phyloP scores from a whole-genome alignment of 2,888 invertebrate species.

The Eupithecia abbreviata region DNA sequence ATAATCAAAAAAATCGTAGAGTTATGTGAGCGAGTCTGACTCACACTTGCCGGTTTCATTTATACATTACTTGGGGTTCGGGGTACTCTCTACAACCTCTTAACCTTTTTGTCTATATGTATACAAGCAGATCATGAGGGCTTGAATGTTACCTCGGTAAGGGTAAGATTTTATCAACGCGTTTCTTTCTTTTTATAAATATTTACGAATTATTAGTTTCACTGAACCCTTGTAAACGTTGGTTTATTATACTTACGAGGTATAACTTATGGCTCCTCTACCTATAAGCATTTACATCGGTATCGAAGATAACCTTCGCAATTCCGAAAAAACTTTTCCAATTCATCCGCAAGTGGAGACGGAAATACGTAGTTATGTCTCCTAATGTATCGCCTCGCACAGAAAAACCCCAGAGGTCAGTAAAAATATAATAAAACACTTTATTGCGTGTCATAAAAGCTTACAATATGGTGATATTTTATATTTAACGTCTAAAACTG shows the following conservation, averaged over 20 bases:
- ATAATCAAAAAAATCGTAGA: neutral
- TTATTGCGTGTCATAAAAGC: constrained; percentile 40
- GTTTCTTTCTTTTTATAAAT: neutral
- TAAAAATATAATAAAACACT: constrained; percentile 31
- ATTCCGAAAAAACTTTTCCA: constrained; percentile 1
- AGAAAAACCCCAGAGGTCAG: constrained; percentile 3
- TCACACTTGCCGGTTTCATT: neutral
- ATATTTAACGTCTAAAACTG: constrained; percentile 24
- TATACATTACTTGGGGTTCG: constrained; percentile 17
- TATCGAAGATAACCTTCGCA: neutral
- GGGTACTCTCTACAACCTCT: constrained; percentile 25
- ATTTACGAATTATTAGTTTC: neutral
- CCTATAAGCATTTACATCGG: neutral
- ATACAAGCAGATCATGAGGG: constrained; percentile 22
- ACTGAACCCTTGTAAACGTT: neutral
- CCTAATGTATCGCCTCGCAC: neutral
- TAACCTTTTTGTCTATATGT: constrained; percentile 26
- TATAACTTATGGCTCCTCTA: neutral
- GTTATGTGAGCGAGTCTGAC: neutral
- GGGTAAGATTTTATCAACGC: neutral
- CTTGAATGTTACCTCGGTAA: constrained; percentile 12
- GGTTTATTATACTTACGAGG: neutral
- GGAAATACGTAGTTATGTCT: neutral
- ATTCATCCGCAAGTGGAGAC: neutral
- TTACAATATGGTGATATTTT: constrained; percentile 28